Conservation (phyloP, 2,888 invertebrate genomes). For the Troides aeacus region DNA sequence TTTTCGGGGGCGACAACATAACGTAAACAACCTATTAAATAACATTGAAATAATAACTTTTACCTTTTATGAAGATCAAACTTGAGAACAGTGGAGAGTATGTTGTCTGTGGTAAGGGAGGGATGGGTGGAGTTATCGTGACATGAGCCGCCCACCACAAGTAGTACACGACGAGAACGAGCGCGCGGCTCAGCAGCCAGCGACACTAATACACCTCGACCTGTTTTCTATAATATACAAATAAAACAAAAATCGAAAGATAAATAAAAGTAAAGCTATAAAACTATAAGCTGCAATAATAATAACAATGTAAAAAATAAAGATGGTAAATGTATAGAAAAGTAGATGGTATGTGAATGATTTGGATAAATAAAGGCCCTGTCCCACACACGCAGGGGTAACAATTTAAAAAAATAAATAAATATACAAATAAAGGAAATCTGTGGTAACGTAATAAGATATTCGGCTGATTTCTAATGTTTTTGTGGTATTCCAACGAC, state of each 20-base stretch:
- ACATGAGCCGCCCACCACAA: constrained; percentile 93
- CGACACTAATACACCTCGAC: constrained; percentile 88
- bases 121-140: constrained; percentile 87
- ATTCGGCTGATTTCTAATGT: too few relatives aligned
- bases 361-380: too few relatives aligned
- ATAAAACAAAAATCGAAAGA: too few relatives aligned
- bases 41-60: background rate
- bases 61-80: constrained; percentile 88
- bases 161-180: constrained; percentile 92
- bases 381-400: too few relatives aligned
- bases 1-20: background rate
- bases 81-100: constrained; percentile 90
- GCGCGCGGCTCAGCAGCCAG: constrained; percentile 88
- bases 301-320: too few relatives aligned
- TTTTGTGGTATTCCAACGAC: too few relatives aligned
- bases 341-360: too few relatives aligned
- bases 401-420: too few relatives aligned
- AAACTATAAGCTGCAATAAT: too few relatives aligned
- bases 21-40: background rate
- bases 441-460: too few relatives aligned
- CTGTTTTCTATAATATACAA: constrained; percentile 70
- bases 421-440: constrained; percentile 9
- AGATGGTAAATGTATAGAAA: too few relatives aligned
- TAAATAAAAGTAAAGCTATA: too few relatives aligned
- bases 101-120: constrained; percentile 90